Conservation (phyloP, 2,888 invertebrate species). For the Pammene aurita region DNA sequence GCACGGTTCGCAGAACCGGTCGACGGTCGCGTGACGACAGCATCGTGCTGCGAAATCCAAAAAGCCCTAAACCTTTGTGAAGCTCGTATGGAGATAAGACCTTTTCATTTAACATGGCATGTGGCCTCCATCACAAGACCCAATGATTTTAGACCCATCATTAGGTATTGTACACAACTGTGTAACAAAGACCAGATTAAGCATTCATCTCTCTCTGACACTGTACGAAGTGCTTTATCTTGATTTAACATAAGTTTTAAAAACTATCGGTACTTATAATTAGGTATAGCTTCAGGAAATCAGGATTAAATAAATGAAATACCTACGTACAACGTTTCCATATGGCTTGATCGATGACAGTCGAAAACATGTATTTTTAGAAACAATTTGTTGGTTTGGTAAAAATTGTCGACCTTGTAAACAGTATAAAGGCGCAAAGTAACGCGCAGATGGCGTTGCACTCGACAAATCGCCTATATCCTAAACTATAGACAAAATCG, state of each 20-base stretch:
- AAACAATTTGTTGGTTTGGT: no score
- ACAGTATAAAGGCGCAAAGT: no score
- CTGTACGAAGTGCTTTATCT: background rate
- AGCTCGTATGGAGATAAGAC: background rate
- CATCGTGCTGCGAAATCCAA: background rate
- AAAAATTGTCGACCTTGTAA: no score
- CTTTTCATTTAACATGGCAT: background rate
- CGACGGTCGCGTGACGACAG: conserved; percentile 11
- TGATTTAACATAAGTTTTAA: background rate
- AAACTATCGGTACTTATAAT: no score
- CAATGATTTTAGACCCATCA: background rate
- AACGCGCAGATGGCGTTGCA: no score
- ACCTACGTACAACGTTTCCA: no score
- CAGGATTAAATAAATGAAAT: no score
- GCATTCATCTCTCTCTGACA: background rate
- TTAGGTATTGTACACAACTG: background rate
- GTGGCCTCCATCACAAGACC: background rate
- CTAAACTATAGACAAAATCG: no score
- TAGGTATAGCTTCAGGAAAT: no score
- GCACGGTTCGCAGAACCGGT: conserved; percentile 27
- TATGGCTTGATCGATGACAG: no score
- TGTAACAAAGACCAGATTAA: background rate
- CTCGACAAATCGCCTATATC: no score
- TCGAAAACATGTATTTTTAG: no score
- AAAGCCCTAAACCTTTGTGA: background rate